phyloP scores from a whole-genome alignment of 2,888 invertebrate species.

The Drosophila vallismaia region DNA sequence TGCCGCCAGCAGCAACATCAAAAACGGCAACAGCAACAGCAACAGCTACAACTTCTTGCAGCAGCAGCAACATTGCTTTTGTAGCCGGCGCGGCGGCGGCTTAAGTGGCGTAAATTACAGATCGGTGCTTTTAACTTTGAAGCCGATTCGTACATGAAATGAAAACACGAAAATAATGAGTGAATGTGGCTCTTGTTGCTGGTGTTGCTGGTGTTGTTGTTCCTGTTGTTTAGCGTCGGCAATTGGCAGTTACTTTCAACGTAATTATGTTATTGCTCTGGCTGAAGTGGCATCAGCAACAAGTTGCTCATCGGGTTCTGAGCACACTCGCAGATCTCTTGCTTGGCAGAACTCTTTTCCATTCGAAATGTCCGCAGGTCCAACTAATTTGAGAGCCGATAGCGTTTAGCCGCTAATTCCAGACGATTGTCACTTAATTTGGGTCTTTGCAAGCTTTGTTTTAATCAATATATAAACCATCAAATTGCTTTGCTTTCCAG shows the following conservation, averaged over 20 bases:
- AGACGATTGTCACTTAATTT: background rate
- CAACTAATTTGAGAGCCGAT: conserved; percentile 1
- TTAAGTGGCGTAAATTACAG: conserved; percentile 84
- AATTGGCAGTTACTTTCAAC: conserved; percentile 63
- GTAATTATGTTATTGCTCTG: conserved; percentile 49
- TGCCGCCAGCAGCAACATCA: conserved; percentile 41
- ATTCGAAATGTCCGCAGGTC: background rate
- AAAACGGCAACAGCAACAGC: conserved; percentile 31
- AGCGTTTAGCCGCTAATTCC: conserved; percentile 4
- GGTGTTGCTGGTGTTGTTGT: conserved; percentile 58
- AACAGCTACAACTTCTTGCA: conserved; percentile 49
- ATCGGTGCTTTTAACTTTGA: conserved; percentile 84
- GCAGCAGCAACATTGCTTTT: conserved; percentile 82
- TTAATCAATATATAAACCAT: background rate
- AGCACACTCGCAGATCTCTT: background rate
- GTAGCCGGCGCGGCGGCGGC: conserved; percentile 82
- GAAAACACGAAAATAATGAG: conserved; percentile 58
- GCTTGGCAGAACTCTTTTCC: background rate
- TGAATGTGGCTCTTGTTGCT: conserved; percentile 47
- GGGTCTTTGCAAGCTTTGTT: background rate
- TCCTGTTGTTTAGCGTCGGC: conserved; percentile 56
- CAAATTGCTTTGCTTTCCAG: conserved; percentile 55
- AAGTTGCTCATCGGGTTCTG: conserved; percentile 38
- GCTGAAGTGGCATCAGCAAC: conserved; percentile 40
- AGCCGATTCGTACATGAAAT: conserved; percentile 83